These are phyloP conservation scores for Tenthredo amoena DNA, from an alignment of 2,888 invertebrate genomes.

Conservation along the genomic window DNA sequence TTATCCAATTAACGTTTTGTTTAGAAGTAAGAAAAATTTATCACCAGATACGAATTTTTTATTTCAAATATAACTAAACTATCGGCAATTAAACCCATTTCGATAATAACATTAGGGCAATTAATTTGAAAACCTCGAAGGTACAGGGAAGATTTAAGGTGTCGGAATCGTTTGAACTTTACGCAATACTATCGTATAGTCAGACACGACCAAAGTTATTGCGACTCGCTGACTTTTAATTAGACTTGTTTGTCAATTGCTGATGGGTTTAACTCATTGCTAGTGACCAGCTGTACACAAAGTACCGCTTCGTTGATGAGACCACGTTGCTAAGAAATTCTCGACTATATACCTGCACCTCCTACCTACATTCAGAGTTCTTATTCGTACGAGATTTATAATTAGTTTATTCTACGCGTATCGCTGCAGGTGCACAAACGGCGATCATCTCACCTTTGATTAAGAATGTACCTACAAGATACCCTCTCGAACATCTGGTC, in stretches of 20 bases:
- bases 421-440: background rate
- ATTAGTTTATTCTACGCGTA: slow-evolving; percentile 19
- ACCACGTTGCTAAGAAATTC: slow-evolving; percentile 31
- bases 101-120: slow-evolving; percentile 28
- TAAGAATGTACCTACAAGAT: background rate
- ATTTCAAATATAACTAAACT: background rate
- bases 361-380: background rate
- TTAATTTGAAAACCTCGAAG: background rate
- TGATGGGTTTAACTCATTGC: slow-evolving; percentile 9
- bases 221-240: slow-evolving; percentile 27
- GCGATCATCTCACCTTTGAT: slow-evolving; percentile 7
- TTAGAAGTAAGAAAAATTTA: background rate
- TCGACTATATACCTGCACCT: background rate
- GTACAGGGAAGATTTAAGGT: background rate
- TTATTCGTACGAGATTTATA: background rate
- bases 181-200: background rate
- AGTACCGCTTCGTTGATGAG: slow-evolving; percentile 43
- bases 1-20: slow-evolving; percentile 45
- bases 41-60: background rate
- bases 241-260: slow-evolving; percentile 40
- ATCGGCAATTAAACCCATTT: background rate
- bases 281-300: slow-evolving; percentile 31
- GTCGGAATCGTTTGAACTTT: slow-evolving; percentile 41
- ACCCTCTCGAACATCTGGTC: background rate
- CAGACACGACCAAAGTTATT: slow-evolving; percentile 1